These are phyloP conservation scores for Gari tellinella DNA, from an alignment of 2,888 invertebrate species.

Conservation along the genomic window DNA sequence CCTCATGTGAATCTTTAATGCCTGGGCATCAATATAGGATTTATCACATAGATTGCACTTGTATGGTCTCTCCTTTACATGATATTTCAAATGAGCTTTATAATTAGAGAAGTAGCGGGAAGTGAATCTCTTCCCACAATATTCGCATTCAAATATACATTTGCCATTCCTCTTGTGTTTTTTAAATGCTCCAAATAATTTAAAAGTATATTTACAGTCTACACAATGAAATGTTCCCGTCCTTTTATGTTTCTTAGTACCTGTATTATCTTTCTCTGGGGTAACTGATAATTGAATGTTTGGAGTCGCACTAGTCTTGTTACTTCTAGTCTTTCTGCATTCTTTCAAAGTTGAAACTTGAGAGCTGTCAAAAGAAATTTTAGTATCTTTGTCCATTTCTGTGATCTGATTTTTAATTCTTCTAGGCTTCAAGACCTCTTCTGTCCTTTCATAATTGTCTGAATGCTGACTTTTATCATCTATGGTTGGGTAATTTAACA, in stretches of 20 bases:
- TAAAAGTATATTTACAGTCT: conserved; percentile 47
- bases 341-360: not conserved
- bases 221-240: conserved; percentile 36
- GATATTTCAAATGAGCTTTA: conserved; percentile 48
- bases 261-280: not conserved
- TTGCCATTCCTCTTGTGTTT: conserved; percentile 52
- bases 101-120: conserved; percentile 38
- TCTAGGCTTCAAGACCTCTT: no score
- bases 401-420: no score
- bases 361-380: no score
- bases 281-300: no score
- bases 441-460: no score
- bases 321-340: not conserved
- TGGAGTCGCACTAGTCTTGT: not conserved
- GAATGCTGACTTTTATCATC: no score
- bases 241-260: not conserved
- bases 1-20: conserved; percentile 49
- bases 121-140: conserved; percentile 53
- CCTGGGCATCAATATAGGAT: conserved; percentile 35
- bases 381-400: no score
- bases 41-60: conserved; percentile 53
- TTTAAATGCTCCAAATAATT: conserved; percentile 32
- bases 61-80: conserved; percentile 31
- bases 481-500: no score
- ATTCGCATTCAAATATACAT: conserved; percentile 53